A percentile compares a stretch with the other conserved stretches of the same genome.
These are phyloP conservation scores for Egretta garzetta DNA, from an alignment of 2,113 vertebrate genomes.

Conservation along the genomic window DNA sequence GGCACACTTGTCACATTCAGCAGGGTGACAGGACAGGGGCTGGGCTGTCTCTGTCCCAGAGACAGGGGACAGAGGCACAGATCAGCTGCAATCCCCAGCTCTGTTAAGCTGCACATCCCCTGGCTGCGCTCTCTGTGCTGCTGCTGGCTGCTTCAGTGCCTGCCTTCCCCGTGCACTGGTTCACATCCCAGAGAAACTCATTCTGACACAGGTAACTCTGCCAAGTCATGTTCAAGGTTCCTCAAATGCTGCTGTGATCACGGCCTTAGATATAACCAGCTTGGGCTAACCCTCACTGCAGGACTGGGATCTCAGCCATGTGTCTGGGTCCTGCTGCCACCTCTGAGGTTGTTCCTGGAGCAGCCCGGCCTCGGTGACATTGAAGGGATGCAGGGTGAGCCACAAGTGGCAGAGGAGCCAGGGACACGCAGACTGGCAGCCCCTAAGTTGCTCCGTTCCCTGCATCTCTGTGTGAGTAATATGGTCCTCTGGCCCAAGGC, in stretches of 20 bases:
- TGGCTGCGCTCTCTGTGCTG: neutral
- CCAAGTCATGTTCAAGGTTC: neutral
- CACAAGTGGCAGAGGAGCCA: neutral
- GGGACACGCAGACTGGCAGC: accelerated
- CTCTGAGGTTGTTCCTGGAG: neutral
- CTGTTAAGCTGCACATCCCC: accelerated
- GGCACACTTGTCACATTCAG: neutral
- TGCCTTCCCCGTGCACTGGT: accelerated
- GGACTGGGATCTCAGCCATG: neutral
- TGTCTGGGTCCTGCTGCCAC: neutral
- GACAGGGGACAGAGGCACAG: neutral
- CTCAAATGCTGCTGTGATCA: neutral
- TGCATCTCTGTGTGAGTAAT: neutral
- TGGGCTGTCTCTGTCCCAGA: neutral
- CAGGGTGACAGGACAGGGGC: neutral
- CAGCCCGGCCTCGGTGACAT: neutral
- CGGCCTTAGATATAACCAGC: neutral
- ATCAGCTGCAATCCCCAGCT: neutral
- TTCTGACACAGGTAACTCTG: neutral
- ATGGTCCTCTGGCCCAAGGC: neutral
- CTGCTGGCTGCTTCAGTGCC: neutral
- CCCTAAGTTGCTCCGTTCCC: accelerated
- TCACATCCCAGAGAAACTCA: neutral
- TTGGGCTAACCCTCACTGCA: neutral
- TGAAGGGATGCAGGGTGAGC: neutral